Conservation (phyloP, 2,797 vertebrate genomes). For the Brachymystax lenok region DNA sequence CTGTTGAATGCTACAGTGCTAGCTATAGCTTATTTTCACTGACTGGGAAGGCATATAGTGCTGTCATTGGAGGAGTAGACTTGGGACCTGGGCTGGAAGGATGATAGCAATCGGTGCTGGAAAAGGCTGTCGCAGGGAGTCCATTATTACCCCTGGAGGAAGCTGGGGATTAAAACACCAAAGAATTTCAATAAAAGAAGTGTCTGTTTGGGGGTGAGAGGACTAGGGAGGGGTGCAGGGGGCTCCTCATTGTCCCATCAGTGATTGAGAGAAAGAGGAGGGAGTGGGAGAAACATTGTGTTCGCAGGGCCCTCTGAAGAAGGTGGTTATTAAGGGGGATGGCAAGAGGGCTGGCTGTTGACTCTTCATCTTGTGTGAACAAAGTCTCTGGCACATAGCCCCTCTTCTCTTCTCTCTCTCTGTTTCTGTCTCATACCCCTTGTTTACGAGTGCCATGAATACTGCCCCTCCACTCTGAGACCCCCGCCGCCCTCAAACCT, state of each 20-base stretch:
- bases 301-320: slow-evolving; percentile 75
- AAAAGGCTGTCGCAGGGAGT: slow-evolving; percentile 83
- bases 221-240: slow-evolving; percentile 46
- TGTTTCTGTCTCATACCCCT: slow-evolving; percentile 56
- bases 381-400: slow-evolving; percentile 77
- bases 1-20: background rate
- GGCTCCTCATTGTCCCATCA: slow-evolving; percentile 72
- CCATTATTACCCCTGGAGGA: slow-evolving; percentile 84
- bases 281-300: slow-evolving; percentile 77
- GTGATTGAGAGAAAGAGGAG: slow-evolving; percentile 81
- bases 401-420: slow-evolving; percentile 30
- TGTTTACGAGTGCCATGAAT: slow-evolving; percentile 82
- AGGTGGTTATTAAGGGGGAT: slow-evolving; percentile 81
- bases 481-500: slow-evolving; percentile 68
- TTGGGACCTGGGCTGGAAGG: slow-evolving; percentile 76
- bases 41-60: background rate
- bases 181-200: slow-evolving; percentile 88
- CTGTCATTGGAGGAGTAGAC: slow-evolving; percentile 48
- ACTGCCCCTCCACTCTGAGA: slow-evolving; percentile 65
- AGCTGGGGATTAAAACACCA: slow-evolving; percentile 87
- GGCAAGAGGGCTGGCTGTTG: slow-evolving; percentile 76
- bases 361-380: slow-evolving; percentile 86
- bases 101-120: slow-evolving; percentile 71
- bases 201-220: slow-evolving; percentile 75
- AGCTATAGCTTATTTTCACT: background rate